phyloP scores from a whole-genome alignment of 1,140 invertebrate species.

The Drosophila sproati region DNA sequence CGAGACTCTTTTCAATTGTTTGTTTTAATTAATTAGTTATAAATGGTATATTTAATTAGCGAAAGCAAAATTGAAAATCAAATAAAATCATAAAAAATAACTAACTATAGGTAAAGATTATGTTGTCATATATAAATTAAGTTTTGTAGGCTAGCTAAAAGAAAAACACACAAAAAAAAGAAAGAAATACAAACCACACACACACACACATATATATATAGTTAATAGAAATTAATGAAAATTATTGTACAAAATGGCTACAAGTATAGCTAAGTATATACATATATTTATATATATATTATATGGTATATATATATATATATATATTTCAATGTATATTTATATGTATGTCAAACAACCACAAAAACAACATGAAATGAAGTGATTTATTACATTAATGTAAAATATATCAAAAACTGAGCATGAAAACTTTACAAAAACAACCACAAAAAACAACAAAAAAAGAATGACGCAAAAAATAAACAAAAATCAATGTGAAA shows the following conservation, averaged over 20 bases:
- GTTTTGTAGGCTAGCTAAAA: constrained; percentile 61
- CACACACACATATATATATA: constrained; percentile 56
- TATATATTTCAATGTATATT: constrained; percentile 57
- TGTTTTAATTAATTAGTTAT: constrained; percentile 56
- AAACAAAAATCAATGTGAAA: constrained; percentile 76
- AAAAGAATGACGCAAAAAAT: constrained; percentile 75
- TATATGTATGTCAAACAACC: constrained; percentile 60
- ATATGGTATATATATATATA: constrained; percentile 51
- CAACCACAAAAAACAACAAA: constrained; percentile 66
- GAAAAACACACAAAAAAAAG: not conserved
- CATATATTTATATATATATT: constrained; percentile 37
- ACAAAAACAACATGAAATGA: constrained; percentile 65
- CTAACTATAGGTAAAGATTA: constrained; percentile 63
- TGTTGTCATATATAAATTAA: constrained; percentile 79
- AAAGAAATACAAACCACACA: not conserved
- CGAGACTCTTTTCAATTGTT: constrained; percentile 79
- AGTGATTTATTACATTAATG: constrained; percentile 82
- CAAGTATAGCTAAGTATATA: constrained; percentile 39
- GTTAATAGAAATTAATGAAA: constrained; percentile 76
- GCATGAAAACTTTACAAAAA: constrained; percentile 55
- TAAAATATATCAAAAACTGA: constrained; percentile 77
- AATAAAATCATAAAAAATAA: constrained; percentile 45
- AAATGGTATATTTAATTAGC: constrained; percentile 52
- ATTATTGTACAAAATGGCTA: constrained; percentile 74
- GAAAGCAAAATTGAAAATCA: constrained; percentile 55